These are phyloP conservation scores for Oryctes rhinoceros DNA, from an alignment of 1,140 invertebrate genomes.

Conservation along the genomic window DNA sequence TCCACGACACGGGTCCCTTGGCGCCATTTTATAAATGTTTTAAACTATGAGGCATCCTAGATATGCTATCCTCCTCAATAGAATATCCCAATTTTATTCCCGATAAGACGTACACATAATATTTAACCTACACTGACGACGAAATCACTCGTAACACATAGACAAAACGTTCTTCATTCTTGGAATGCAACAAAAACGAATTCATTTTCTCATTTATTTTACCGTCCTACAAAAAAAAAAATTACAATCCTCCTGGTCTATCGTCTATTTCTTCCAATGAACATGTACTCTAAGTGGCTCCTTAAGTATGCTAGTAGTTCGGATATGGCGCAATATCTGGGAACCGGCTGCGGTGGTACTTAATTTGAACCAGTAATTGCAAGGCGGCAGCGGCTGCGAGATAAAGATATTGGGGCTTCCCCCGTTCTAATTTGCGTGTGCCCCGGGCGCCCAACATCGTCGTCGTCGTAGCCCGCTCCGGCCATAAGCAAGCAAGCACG, in stretches of 20 bases:
- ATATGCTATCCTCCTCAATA: too few relatives aligned
- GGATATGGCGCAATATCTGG: slow-evolving; percentile 43
- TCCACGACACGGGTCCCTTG: too few relatives aligned
- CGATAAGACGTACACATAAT: too few relatives aligned
- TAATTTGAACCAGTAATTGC: slow-evolving; percentile 45
- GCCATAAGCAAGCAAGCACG: neutral
- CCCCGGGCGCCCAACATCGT: slow-evolving; percentile 12
- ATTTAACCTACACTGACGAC: too few relatives aligned
- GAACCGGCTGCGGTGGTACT: slow-evolving; percentile 44
- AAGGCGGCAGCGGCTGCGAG: slow-evolving; percentile 42
- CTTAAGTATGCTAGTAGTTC: neutral
- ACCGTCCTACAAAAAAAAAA: too few relatives aligned
- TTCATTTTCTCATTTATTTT: too few relatives aligned
- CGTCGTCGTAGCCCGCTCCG: neutral
- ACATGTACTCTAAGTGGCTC: slow-evolving; percentile 19
- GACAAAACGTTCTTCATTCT: too few relatives aligned
- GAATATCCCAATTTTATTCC: too few relatives aligned
- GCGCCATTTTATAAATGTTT: too few relatives aligned
- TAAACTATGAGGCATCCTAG: too few relatives aligned
- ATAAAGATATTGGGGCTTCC: slow-evolving; percentile 44
- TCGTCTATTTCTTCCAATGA: slow-evolving; percentile 28
- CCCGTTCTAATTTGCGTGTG: slow-evolving; percentile 45
- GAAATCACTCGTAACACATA: too few relatives aligned
- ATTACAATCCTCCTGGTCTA: neutral
- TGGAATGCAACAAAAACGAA: too few relatives aligned